These are phyloP conservation scores for Gila orcuttii DNA, from an alignment of 2,113 vertebrate species.

Conservation along the genomic window DNA sequence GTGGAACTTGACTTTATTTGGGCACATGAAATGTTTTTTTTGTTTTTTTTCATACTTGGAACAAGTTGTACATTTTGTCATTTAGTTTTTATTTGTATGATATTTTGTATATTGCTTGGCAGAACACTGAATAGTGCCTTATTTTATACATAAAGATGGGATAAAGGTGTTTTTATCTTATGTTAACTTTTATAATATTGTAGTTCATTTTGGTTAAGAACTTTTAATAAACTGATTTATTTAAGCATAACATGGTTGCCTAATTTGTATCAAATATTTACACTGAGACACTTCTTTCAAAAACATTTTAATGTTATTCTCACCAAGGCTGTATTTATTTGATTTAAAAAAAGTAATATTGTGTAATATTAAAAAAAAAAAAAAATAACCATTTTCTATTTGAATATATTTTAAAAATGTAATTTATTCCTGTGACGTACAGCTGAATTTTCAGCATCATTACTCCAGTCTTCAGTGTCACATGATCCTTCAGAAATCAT, in stretches of 20 bases:
- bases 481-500: neutral
- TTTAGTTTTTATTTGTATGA: constrained; percentile 53
- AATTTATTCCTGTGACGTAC: neutral
- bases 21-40: neutral
- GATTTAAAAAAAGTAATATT: neutral
- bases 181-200: constrained; percentile 72
- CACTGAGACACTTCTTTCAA: too few species aligned
- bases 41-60: neutral
- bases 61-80: constrained; percentile 32
- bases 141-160: constrained; percentile 75
- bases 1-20: neutral
- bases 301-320: neutral
- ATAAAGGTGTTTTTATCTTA: constrained; percentile 70
- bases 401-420: neutral
- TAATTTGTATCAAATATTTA: neutral
- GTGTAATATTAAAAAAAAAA: neutral
- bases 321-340: neutral
- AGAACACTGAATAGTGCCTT: constrained; percentile 77
- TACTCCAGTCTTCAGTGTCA: neutral
- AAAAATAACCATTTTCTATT: neutral
- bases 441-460: neutral
- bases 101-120: constrained; percentile 65
- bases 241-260: constrained; percentile 57
- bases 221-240: constrained; percentile 77
- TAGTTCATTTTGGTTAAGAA: constrained; percentile 72